Percentiles rank a stretch among this genome's conserved stretches.
Conservation (phyloP, 2,113 vertebrate species). For the Serinus canaria region DNA sequence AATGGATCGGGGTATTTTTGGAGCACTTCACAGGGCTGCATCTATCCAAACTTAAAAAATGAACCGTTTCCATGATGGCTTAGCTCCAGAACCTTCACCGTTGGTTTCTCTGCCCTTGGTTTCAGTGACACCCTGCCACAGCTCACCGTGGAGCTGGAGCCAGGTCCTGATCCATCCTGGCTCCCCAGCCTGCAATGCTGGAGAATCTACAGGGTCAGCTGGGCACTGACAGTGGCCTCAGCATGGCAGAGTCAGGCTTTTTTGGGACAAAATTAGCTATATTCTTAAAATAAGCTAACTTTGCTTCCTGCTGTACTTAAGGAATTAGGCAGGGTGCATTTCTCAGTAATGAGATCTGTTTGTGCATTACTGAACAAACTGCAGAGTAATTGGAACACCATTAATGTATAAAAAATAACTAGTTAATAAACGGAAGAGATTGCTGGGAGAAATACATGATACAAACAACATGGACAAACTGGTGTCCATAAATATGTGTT, state of each 20-base stretch:
- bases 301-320: neutral
- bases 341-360: neutral
- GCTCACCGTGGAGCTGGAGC: neutral
- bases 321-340: neutral
- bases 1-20: neutral
- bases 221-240: neutral
- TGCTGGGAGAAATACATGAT: neutral
- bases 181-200: neutral
- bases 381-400: neutral
- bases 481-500: neutral
- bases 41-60: neutral
- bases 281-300: neutral
- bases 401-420: neutral
- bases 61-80: neutral
- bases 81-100: neutral
- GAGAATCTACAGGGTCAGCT: rapidly evolving
- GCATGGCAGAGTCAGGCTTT: neutral
- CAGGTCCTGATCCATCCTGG: neutral
- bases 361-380: neutral
- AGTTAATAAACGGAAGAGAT: neutral
- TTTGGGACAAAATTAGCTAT: neutral
- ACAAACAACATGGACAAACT: neutral
- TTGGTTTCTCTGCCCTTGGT: neutral
- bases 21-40: neutral
- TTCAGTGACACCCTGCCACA: neutral